Percentiles rank a stretch among this genome's conserved stretches.
Conservation (phyloP, 2,113 vertebrate species). For the Geococcyx californianus region DNA sequence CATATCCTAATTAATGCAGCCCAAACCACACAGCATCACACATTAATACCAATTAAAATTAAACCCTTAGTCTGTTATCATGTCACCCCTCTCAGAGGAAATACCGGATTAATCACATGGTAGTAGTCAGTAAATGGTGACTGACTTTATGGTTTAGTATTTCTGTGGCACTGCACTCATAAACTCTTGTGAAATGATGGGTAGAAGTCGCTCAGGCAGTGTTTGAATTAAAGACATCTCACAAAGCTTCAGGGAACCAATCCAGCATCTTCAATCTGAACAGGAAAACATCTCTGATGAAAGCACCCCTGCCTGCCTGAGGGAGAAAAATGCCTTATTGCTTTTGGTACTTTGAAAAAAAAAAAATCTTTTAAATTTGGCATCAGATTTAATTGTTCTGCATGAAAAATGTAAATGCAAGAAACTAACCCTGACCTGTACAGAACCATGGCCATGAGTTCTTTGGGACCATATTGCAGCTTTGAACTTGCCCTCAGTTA, state of each 20-base stretch:
- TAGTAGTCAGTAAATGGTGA: not conserved
- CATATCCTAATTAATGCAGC: not conserved
- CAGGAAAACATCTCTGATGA: not conserved
- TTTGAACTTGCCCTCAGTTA: not conserved
- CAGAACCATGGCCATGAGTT: not conserved
- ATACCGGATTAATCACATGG: not conserved
- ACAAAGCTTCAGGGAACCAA: not conserved
- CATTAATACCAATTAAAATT: not conserved
- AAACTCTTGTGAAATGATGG: not conserved
- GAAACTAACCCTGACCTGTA: not conserved
- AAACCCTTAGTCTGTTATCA: not conserved
- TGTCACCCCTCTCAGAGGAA: not conserved
- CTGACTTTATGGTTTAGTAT: not conserved
- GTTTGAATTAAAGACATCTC: not conserved
- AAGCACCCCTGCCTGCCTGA: not conserved
- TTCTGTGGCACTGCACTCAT: not conserved
- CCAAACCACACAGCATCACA: not conserved
- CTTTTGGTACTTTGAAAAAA: not conserved
- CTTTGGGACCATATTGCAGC: not conserved
- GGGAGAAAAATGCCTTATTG: not conserved
- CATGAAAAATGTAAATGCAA: not conserved
- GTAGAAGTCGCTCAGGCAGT: fast-evolving
- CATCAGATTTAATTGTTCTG: not conserved
- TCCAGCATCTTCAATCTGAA: not conserved
- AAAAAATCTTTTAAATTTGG: not conserved